Evolutionary conservation across 2,113 vertebrate species (phyloP).

Genomic region (Corvus cornix): DNA sequence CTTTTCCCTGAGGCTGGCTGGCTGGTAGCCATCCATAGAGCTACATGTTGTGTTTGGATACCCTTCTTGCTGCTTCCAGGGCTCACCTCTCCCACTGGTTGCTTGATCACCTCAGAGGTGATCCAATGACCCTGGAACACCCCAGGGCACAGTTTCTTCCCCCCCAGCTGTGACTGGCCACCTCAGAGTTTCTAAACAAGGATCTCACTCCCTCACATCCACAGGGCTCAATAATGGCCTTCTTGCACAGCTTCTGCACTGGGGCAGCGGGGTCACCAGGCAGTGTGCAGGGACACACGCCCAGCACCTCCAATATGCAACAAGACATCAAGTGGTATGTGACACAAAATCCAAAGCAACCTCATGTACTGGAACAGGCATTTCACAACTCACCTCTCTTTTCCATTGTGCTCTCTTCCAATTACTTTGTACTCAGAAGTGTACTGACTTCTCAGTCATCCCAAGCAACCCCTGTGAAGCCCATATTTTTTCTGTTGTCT

Average conservation of each 20-base stretch:
- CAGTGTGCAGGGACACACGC: fast-evolving
- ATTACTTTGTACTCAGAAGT: background rate
- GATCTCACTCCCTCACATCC: background rate
- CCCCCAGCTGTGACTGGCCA: background rate
- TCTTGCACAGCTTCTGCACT: background rate
- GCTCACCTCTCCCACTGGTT: background rate
- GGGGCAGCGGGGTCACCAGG: background rate
- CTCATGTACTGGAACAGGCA: background rate
- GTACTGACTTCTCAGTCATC: background rate
- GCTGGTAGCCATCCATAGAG: background rate
- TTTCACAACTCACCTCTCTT: background rate
- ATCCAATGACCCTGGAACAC: background rate
- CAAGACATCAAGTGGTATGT: fast-evolving
- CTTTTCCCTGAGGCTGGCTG: background rate
- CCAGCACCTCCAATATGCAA: background rate
- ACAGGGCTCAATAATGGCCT: background rate
- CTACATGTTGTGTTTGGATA: background rate
- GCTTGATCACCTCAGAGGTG: background rate
- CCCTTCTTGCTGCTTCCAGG: background rate
- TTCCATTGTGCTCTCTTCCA: background rate
- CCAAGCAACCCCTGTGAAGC: background rate
- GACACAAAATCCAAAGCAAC: background rate
- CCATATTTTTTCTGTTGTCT: fast-evolving
- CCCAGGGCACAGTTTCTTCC: background rate
- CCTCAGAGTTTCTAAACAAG: background rate